These are phyloP conservation scores for Platysternon megacephalum DNA, from an alignment of 2,113 vertebrate genomes.

Conservation along the genomic window DNA sequence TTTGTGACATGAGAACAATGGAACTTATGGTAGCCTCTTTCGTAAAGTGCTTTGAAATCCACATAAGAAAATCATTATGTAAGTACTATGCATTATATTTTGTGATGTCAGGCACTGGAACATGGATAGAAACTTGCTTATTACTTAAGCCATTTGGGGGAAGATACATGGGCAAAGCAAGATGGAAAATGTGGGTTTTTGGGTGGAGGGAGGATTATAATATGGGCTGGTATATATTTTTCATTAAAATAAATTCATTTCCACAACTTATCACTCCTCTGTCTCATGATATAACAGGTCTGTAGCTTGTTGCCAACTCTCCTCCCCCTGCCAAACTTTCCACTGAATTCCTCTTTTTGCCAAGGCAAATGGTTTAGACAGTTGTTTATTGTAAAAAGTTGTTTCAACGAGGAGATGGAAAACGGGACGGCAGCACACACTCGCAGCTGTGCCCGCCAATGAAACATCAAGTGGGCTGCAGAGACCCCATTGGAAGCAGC, in stretches of 20 bases:
- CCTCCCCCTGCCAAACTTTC: constrained; percentile 69
- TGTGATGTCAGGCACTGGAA: neutral
- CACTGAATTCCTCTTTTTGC: constrained; percentile 66
- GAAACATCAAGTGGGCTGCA: constrained; percentile 70
- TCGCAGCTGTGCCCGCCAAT: constrained; percentile 30
- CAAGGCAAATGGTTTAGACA: constrained; percentile 76
- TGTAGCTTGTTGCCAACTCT: constrained; percentile 44
- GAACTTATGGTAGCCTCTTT: neutral
- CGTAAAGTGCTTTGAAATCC: neutral
- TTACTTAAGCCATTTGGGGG: constrained; percentile 61
- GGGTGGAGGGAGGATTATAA: constrained; percentile 45
- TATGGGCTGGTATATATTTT: constrained; percentile 45
- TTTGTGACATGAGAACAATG: neutral
- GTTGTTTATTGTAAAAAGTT: constrained; percentile 73
- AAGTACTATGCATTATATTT: accelerated
- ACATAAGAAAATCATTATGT: neutral
- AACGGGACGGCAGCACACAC: constrained; percentile 48
- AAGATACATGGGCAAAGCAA: constrained; percentile 48
- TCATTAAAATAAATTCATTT: constrained; percentile 55
- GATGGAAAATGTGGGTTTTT: constrained; percentile 38
- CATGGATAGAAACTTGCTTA: constrained; percentile 5
- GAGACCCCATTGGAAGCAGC: constrained; percentile 30
- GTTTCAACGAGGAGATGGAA: constrained; percentile 65
- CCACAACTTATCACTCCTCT: constrained; percentile 44
- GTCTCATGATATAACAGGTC: constrained; percentile 66